Conservation (phyloP, 2,113 vertebrate species). For the Mirounga angustirostris region DNA sequence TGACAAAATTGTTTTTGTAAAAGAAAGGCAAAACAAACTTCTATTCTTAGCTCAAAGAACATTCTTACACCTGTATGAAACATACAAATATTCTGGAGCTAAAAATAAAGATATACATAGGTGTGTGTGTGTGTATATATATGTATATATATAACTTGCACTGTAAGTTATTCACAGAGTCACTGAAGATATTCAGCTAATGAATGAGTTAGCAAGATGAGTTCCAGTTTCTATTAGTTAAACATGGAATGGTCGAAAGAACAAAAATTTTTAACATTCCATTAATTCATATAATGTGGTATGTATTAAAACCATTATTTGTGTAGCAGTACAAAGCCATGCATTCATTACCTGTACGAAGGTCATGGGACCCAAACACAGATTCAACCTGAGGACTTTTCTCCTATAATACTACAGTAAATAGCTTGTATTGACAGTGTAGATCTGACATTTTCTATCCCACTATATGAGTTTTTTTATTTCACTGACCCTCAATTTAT, state of each 20-base stretch:
- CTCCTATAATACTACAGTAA: neutral
- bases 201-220: neutral
- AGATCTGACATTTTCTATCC: neutral
- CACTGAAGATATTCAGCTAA: neutral
- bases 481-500: conserved; percentile 30
- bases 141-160: neutral
- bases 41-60: neutral
- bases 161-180: neutral
- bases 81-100: neutral
- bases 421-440: neutral
- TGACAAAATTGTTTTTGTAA: neutral
- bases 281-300: neutral
- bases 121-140: neutral
- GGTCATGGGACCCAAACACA: neutral
- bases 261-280: neutral
- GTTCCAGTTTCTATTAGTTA: neutral
- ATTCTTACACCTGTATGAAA: neutral
- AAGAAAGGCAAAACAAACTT: neutral
- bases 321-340: neutral
- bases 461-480: neutral
- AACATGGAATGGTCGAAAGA: neutral
- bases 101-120: neutral
- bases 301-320: neutral
- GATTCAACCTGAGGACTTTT: neutral
- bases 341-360: neutral